phyloP scores from a whole-genome alignment of 1,140 invertebrate genomes.

The Megalopta genalis region DNA sequence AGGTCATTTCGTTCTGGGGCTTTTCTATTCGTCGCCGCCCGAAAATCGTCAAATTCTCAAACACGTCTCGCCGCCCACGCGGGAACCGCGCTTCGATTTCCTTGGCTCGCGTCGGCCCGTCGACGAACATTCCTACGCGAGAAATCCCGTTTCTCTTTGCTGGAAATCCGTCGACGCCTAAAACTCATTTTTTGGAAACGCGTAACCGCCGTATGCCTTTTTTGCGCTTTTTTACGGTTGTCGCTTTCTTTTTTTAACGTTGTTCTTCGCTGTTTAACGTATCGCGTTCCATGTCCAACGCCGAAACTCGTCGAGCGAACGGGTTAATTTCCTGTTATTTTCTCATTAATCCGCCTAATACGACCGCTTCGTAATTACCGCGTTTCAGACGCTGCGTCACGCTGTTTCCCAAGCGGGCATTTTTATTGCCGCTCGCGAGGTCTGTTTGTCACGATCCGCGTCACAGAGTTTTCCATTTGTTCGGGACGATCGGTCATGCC shows the following conservation, averaged over 20 bases:
- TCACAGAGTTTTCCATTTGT: too few species aligned
- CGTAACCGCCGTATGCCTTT: too few species aligned
- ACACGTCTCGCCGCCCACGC: background rate
- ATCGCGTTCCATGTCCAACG: background rate
- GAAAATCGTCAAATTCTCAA: background rate
- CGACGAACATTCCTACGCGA: too few species aligned
- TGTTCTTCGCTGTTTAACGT: too few species aligned
- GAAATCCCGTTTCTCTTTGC: too few species aligned
- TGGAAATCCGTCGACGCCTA: too few species aligned
- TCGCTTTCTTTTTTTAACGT: too few species aligned
- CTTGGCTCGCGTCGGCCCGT: too few species aligned
- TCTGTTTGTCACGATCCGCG: background rate
- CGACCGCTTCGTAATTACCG: constrained; percentile 7
- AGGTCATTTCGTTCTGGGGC: background rate
- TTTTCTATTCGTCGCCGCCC: background rate
- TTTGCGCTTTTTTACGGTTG: too few species aligned
- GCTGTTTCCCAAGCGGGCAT: background rate
- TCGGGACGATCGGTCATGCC: too few species aligned
- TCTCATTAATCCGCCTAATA: constrained; percentile 48
- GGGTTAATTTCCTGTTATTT: constrained; percentile 40
- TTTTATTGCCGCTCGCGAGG: background rate
- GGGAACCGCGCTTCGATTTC: too few species aligned
- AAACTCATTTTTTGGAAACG: too few species aligned
- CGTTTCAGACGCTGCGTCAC: constrained; percentile 6
- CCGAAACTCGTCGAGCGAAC: background rate